These are phyloP conservation scores for Drosophila asahinai DNA, from an alignment of 1,140 invertebrate species.

Conservation along the genomic window DNA sequence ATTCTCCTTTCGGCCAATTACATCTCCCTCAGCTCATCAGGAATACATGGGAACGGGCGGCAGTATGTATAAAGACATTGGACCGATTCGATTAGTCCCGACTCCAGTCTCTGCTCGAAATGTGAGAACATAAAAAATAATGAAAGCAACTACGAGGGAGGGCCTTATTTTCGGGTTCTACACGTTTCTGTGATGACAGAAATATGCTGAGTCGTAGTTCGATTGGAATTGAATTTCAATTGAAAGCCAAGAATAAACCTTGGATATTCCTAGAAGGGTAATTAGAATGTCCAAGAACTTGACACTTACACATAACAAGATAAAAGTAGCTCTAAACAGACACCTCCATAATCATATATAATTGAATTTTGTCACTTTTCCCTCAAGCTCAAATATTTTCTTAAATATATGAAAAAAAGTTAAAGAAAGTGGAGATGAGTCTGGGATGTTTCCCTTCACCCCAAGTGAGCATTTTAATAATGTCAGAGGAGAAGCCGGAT, in stretches of 20 bases:
- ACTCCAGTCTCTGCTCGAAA: constrained; percentile 40
- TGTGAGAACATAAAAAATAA: constrained; percentile 71
- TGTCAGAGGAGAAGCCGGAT: constrained; percentile 26
- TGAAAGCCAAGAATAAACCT: neutral
- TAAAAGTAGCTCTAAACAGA: no score
- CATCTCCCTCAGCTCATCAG: constrained; percentile 15
- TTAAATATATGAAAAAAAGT: no score
- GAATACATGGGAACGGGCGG: neutral
- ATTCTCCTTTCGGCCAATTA: constrained; percentile 4
- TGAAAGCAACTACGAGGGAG: constrained; percentile 37
- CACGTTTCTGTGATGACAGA: constrained; percentile 10
- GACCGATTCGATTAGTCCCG: constrained; percentile 44
- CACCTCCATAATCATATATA: no score
- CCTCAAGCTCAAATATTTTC: constrained; percentile 36
- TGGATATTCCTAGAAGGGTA: no score
- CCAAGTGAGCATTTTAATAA: constrained; percentile 57
- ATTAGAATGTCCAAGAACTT: neutral
- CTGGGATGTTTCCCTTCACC: no score
- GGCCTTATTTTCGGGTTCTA: constrained; percentile 20
- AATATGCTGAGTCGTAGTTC: neutral
- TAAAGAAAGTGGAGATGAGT: no score
- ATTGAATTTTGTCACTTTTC: constrained; percentile 12
- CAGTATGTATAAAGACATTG: constrained; percentile 22
- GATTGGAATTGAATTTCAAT: constrained; percentile 12
- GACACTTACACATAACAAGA: neutral